Evolutionary conservation across 2,113 vertebrate species (phyloP).

Genomic region (Lophura nycthemera): DNA sequence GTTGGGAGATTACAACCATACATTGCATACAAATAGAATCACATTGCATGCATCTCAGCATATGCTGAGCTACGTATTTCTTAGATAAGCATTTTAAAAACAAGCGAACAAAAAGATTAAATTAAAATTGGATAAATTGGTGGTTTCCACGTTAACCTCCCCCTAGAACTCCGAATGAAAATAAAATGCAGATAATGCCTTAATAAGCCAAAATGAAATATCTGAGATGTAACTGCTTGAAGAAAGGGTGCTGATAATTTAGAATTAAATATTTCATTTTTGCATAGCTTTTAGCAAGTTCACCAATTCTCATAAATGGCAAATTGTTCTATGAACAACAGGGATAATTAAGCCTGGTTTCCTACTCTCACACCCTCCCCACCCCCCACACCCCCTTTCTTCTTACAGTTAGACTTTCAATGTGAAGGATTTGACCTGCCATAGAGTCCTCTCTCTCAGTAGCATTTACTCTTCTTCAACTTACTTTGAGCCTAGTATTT

Average conservation of each 20-base stretch:
- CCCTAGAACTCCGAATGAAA: background rate
- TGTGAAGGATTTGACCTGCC: background rate
- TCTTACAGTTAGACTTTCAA: background rate
- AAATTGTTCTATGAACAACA: background rate
- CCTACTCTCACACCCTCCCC: no score
- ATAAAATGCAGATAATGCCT: background rate
- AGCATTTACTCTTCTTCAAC: background rate
- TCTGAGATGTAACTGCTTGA: background rate
- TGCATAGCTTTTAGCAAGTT: background rate
- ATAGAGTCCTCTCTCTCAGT: background rate
- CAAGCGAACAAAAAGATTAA: background rate
- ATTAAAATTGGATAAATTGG: background rate
- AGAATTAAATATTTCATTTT: background rate
- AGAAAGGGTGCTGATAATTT: background rate
- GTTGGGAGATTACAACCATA: background rate
- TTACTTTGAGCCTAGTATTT: background rate
- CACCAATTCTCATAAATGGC: background rate
- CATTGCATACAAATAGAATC: background rate
- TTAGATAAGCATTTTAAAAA: background rate
- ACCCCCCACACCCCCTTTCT: background rate
- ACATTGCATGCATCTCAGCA: background rate
- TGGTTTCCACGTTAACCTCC: background rate
- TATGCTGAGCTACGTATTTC: background rate
- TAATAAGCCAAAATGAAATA: background rate
- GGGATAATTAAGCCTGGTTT: background rate